phyloP scores from a whole-genome alignment of 2,888 invertebrate species.

The Tryphoninae sp. region DNA sequence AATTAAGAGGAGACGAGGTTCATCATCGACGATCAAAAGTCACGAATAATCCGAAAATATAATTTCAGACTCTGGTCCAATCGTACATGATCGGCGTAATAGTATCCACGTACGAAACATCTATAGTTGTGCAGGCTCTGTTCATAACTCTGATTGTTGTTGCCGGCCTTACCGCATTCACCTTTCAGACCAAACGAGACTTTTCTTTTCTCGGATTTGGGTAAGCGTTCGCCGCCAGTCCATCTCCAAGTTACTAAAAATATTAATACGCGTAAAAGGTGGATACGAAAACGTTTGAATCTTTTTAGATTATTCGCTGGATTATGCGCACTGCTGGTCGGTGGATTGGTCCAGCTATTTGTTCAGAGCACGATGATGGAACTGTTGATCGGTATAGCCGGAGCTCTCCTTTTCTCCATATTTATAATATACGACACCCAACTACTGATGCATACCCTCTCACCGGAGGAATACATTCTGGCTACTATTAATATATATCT shows the following conservation, averaged over 20 bases:
- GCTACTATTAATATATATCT: constrained; percentile 93
- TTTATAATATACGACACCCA: constrained; percentile 94
- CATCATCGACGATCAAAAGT: not conserved
- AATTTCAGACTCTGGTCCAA: constrained; percentile 88
- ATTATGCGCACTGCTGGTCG: constrained; percentile 86
- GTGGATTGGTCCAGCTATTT: constrained; percentile 89
- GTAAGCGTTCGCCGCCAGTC: constrained; percentile 82
- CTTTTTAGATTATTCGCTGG: constrained; percentile 86
- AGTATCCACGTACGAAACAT: constrained; percentile 89
- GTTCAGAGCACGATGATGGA: constrained; percentile 88
- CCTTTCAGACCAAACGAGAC: constrained; percentile 92
- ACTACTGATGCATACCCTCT: constrained; percentile 90
- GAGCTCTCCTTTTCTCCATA: constrained; percentile 89
- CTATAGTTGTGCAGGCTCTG: constrained; percentile 90
- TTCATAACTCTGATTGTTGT: constrained; percentile 89
- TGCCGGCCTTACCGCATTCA: constrained; percentile 89
- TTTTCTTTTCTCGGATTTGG: constrained; percentile 90
- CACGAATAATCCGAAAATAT: not conserved
- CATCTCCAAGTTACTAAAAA: no score
- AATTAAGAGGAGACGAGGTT: not conserved
- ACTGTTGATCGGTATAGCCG: constrained; percentile 87
- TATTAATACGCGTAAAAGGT: not conserved
- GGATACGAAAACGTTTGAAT: constrained; percentile 30
- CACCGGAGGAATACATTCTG: constrained; percentile 93
- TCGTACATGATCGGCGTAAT: constrained; percentile 90